These are phyloP conservation scores for Eristalis tenax DNA, from an alignment of 2,888 invertebrate species.

Conservation along the genomic window DNA sequence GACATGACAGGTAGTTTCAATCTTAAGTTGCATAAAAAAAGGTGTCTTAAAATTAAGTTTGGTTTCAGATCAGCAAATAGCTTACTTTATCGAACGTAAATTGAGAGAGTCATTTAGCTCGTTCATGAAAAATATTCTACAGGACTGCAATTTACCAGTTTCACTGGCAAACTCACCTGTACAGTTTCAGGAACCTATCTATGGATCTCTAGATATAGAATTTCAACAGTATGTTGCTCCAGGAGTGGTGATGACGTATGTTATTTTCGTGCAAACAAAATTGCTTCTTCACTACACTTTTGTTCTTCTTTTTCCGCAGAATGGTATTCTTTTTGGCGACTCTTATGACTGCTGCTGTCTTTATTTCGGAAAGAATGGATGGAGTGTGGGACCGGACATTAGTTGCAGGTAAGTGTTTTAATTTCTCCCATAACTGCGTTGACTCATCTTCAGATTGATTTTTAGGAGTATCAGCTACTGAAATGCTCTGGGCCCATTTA, in stretches of 20 bases:
- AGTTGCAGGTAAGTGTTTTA: constrained; percentile 84
- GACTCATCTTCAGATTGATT: background rate
- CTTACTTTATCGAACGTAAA: constrained; percentile 87
- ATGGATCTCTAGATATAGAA: constrained; percentile 86
- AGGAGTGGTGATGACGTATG: constrained; percentile 91
- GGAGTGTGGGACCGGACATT: constrained; percentile 94
- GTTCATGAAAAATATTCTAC: constrained; percentile 85
- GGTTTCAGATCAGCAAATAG: constrained; percentile 91
- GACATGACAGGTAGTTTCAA: constrained; percentile 87
- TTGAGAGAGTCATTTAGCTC: constrained; percentile 86
- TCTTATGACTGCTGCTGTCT: constrained; percentile 90
- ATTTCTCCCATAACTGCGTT: background rate
- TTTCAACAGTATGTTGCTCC: constrained; percentile 92
- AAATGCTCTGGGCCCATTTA: constrained; percentile 92
- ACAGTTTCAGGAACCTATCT: constrained; percentile 87
- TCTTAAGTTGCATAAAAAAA: background rate
- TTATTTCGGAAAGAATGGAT: constrained; percentile 90
- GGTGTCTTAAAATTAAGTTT: background rate
- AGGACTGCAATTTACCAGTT: constrained; percentile 84
- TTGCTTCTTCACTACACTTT: too few relatives aligned
- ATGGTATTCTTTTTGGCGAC: constrained; percentile 93
- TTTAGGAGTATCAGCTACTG: constrained; percentile 87
- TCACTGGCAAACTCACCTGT: constrained; percentile 85
- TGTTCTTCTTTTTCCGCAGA: constrained; percentile 81
- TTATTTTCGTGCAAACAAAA: constrained; percentile 58